A percentile compares a stretch with the other conserved stretches of the same genome.
Evolutionary conservation across 2,888 invertebrate species (phyloP).

Genomic region (Priocnemis perturbator): DNA sequence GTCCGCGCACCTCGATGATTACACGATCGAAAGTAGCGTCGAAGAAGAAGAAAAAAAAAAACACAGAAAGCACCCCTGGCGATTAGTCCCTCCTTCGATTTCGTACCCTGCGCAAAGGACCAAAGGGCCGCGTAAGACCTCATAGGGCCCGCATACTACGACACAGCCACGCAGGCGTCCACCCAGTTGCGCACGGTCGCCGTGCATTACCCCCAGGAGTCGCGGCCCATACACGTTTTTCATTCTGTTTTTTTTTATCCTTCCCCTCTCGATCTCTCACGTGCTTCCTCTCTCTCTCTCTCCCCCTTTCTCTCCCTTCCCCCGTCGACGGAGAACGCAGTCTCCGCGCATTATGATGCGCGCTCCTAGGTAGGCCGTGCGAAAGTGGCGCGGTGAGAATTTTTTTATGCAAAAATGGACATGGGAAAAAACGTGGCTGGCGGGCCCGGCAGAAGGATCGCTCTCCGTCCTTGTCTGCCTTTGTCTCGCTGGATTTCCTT

Average conservation of each 20-base stretch:
- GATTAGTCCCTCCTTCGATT: not conserved
- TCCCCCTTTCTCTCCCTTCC: not conserved
- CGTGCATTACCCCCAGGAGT: constrained; percentile 8
- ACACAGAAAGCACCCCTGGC: not conserved
- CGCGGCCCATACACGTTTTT: constrained; percentile 1
- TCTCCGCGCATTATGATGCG: constrained; percentile 10
- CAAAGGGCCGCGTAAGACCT: no score
- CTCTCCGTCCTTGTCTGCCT: not conserved
- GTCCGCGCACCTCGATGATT: no score
- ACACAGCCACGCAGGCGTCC: no score
- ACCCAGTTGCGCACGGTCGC: not conserved
- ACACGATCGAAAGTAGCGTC: no score
- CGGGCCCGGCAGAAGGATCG: constrained; percentile 15
- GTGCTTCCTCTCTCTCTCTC: not conserved
- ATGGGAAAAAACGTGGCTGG: constrained; percentile 66
- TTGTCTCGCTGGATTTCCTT: not conserved
- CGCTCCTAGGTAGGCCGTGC: constrained; percentile 59
- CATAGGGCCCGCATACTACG: no score
- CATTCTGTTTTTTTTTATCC: not conserved
- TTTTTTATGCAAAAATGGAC: constrained; percentile 74
- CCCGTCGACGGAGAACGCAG: not conserved
- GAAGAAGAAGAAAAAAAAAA: no score
- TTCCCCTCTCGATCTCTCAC: constrained; percentile 12
- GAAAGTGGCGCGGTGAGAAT: constrained; percentile 70
- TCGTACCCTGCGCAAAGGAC: not conserved